phyloP scores from a whole-genome alignment of 1,140 invertebrate species.

The Condylostylus longicornis region DNA sequence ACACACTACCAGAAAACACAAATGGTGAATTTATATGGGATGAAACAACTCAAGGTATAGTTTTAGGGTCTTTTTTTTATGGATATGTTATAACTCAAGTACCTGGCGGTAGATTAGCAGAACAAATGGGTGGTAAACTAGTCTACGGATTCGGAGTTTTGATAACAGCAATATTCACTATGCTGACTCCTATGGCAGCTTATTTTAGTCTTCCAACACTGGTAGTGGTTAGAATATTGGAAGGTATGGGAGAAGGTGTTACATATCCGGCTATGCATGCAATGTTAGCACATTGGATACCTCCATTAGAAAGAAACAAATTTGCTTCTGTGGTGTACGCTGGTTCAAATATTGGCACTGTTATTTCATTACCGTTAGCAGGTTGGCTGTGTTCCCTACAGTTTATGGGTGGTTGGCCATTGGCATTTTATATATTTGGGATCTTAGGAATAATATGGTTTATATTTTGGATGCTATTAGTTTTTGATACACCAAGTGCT shows the following conservation, averaged over 20 bases:
- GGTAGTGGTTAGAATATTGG: slow-evolving; percentile 59
- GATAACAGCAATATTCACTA: slow-evolving; percentile 60
- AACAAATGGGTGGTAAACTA: slow-evolving; percentile 62
- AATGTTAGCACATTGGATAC: slow-evolving; percentile 68
- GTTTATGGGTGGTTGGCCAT: slow-evolving; percentile 56
- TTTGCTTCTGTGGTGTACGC: slow-evolving; percentile 67
- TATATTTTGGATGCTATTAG: slow-evolving; percentile 51
- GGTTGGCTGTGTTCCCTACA: slow-evolving; percentile 55
- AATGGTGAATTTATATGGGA: slow-evolving; percentile 64
- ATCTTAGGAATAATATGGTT: slow-evolving; percentile 65
- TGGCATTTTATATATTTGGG: slow-evolving; percentile 67
- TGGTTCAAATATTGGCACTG: slow-evolving; percentile 51
- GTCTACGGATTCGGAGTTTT: slow-evolving; percentile 65
- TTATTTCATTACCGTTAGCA: slow-evolving; percentile 56
- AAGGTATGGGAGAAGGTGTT: slow-evolving; percentile 76
- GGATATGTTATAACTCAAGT: slow-evolving; percentile 78
- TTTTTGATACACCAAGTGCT: slow-evolving; percentile 56
- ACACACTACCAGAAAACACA: slow-evolving; percentile 38
- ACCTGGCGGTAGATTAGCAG: slow-evolving; percentile 67
- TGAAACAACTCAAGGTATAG: slow-evolving; percentile 59
- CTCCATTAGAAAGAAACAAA: slow-evolving; percentile 61
- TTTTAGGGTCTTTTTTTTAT: slow-evolving; percentile 73
- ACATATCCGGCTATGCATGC: slow-evolving; percentile 72
- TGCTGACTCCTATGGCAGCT: slow-evolving; percentile 57
- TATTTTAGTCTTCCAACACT: slow-evolving; percentile 53